Evolutionary conservation across 2,888 invertebrate species (phyloP).

Genomic region (Julus scandinavius): DNA sequence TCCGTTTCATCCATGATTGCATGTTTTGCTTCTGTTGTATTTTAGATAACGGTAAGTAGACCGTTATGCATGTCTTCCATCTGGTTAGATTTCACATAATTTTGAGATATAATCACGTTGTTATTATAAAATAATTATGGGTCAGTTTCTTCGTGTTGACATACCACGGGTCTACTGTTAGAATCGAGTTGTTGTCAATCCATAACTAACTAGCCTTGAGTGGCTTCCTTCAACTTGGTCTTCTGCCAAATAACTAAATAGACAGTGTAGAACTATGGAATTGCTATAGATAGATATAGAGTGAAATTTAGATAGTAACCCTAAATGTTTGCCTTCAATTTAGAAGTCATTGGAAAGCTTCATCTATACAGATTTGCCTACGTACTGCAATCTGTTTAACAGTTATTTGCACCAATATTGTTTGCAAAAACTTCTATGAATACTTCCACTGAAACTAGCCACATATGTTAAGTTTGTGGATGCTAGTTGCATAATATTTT

Average conservation of each 20-base stretch:
- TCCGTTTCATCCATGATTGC: background rate
- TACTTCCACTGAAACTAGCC: background rate
- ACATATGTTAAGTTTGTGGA: background rate
- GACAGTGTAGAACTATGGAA: too few species aligned
- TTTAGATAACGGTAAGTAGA: background rate
- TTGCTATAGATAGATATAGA: too few species aligned
- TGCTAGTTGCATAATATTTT: background rate
- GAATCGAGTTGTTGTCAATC: too few species aligned
- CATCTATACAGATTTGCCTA: too few species aligned
- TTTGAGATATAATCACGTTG: background rate
- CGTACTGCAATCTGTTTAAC: too few species aligned
- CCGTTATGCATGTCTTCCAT: background rate
- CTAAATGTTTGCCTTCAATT: too few species aligned
- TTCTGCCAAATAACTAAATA: background rate
- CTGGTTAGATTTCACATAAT: background rate
- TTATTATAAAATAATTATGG: background rate
- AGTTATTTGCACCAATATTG: too few species aligned
- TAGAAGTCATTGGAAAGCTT: too few species aligned
- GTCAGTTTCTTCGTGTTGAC: too few species aligned
- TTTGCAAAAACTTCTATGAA: too few species aligned
- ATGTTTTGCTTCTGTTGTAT: background rate
- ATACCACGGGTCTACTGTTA: too few species aligned
- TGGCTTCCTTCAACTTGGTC: background rate
- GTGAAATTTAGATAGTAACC: too few species aligned
- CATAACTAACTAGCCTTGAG: background rate